phyloP scores from a whole-genome alignment of 30 jellyfish, hydroid and myxozoan genomes.

The Mastigias papua region DNA sequence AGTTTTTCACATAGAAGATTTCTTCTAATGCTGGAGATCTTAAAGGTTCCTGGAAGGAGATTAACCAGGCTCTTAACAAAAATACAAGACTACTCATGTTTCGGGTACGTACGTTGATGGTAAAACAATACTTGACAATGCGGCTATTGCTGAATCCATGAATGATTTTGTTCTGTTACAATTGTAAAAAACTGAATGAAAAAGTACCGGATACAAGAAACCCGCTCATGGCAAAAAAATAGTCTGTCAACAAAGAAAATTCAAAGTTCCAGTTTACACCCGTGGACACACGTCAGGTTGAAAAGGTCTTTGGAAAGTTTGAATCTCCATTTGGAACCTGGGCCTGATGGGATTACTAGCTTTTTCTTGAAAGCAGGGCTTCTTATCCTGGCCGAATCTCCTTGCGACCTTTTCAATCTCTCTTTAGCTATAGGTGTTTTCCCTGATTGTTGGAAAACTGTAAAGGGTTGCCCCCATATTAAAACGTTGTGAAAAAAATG shows the following conservation, averaged over 20 bases:
- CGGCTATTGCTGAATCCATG: conserved; percentile 27
- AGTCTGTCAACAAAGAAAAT: conserved; percentile 23
- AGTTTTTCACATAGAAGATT: background rate
- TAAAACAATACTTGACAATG: conserved; percentile 8
- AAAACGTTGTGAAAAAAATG: background rate
- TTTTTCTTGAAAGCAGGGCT: conserved; percentile 9
- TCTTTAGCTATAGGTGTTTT: conserved; percentile 13
- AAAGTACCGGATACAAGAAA: conserved; percentile 6
- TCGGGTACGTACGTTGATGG: conserved; percentile 41
- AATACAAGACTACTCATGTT: conserved; percentile 35
- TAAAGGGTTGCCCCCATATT: conserved; percentile 25
- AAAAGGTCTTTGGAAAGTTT: conserved; percentile 25
- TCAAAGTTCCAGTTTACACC: background rate
- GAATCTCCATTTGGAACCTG: conserved; percentile 23
- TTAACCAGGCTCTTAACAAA: too few species aligned
- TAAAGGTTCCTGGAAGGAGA: background rate
- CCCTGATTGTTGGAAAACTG: background rate
- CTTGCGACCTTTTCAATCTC: background rate
- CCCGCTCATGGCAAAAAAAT: conserved; percentile 11
- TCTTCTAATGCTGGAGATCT: background rate
- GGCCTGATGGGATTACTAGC: conserved; percentile 21
- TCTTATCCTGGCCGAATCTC: conserved; percentile 1
- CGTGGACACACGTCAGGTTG: conserved; percentile 2
- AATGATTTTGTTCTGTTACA: conserved; percentile 33
- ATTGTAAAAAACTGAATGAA: conserved; percentile 24